Base-by-base conservation (phyloP, 2,888 invertebrate species). In the Habrosyne pyritoides region DNA sequence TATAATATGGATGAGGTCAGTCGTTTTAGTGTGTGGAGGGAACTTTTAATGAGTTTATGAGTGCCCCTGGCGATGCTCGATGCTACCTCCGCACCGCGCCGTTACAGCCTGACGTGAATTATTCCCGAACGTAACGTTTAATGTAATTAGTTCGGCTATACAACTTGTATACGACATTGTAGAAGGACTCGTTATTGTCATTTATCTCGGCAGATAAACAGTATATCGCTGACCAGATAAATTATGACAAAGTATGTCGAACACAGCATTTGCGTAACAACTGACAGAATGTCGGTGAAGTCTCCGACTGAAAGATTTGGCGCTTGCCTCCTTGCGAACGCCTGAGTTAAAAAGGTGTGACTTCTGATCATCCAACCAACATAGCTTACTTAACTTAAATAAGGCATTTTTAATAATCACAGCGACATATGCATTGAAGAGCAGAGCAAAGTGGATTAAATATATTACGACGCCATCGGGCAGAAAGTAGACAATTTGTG, bases 31-130 rank as follows among this genome's bases (percentile, higher is more conserved):
- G 76, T 80, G 84, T 81, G 76, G 78, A 82, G 82, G 79, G 78
- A 87, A 89, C 88, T 90, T 90, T 88, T 89, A 90, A 90, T 90
- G 87, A 89, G 85, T 88, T 90, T 89, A 90, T 85, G 87, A 86
- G 83, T 75, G 75, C 75, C 77, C 74, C 77, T 66, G 69, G 73
- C 69, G 65, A 67, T 65, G 67, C 67, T 64, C 59, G 54, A 52
- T 55, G 69, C 70, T 75, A 75, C 74, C 67, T 71, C 72, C 69
- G 66, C 68, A 63, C 68, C 66, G 61, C 63, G 64, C 24, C 24
- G 24, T 7, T 42, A 7, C 42, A n/a, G 6, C 42, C 42, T 61
- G 64, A 64, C 67, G 67, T 73, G 73, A 73, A 60, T 64, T 77
- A 74, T 70, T 77, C 80, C 75, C 80, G 56, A 67, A 77, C 59